Percentiles rank a stretch among this genome's conserved stretches.
Conservation (phyloP, 2,113 vertebrate genomes). For the Leucoraja erinaceus region DNA sequence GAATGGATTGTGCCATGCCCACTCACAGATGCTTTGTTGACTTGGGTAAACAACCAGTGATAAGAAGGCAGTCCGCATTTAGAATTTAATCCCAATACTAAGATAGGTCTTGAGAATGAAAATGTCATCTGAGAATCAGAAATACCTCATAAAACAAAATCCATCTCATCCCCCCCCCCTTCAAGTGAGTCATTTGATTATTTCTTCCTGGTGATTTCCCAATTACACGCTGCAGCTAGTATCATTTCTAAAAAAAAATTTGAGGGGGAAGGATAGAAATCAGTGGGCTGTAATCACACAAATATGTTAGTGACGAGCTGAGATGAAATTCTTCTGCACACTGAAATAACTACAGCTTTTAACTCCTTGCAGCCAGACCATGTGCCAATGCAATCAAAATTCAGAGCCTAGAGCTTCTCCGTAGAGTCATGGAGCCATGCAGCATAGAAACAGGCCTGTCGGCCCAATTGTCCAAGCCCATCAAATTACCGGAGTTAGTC, state of each 20-base stretch:
- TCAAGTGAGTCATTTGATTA: background rate
- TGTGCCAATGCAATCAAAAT: background rate
- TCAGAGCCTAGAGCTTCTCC: background rate
- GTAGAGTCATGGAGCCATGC: no score
- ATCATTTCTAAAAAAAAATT: background rate
- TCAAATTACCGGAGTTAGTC: no score
- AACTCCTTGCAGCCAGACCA: background rate
- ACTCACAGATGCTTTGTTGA: background rate
- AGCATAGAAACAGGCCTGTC: no score
- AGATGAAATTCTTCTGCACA: background rate
- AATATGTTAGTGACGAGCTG: background rate
- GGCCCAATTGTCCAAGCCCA: no score
- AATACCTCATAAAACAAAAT: background rate
- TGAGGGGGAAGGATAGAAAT: background rate
- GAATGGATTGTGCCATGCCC: no score
- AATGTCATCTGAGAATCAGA: background rate
- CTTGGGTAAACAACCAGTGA: background rate
- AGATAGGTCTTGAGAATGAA: background rate
- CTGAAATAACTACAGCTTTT: background rate
- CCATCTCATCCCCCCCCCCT: background rate
- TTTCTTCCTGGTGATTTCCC: constrained; percentile 11
- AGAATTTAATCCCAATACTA: background rate
- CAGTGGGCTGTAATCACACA: background rate
- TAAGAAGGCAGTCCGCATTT: background rate
- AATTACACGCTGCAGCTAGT: background rate